Evolutionary conservation across 2,888 invertebrate genomes (phyloP).

Genomic region (Aphodius sticticus): DNA sequence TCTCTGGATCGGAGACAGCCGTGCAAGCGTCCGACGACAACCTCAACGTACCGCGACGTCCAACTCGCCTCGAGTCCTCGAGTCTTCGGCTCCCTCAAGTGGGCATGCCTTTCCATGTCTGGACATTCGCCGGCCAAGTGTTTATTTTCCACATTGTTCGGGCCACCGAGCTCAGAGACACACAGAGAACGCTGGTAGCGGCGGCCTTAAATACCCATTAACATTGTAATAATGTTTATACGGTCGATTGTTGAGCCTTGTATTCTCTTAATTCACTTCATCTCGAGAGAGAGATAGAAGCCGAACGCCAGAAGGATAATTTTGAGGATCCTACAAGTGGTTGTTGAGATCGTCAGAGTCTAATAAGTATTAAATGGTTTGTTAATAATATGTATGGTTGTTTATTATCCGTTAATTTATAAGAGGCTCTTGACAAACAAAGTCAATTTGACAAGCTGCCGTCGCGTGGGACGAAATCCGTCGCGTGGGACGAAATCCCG

Average conservation of each 20-base stretch:
- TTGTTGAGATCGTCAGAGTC: neutral
- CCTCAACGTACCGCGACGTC: neutral
- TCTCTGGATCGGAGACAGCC: neutral
- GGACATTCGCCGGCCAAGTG: neutral
- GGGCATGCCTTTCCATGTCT: conserved; percentile 4
- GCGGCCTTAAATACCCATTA: neutral
- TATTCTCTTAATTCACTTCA: neutral
- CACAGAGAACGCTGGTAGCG: neutral
- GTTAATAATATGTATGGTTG: neutral
- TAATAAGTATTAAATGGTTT: too few species aligned
- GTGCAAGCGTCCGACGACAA: neutral
- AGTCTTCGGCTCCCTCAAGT: neutral
- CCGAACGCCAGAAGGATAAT: neutral
- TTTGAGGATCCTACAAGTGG: neutral
- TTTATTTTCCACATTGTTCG: conserved; percentile 4
- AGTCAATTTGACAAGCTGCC: too few species aligned
- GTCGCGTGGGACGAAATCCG: too few species aligned
- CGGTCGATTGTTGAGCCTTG: neutral
- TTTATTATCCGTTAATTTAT: too few species aligned
- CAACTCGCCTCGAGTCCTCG: too few species aligned
- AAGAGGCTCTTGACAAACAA: too few species aligned
- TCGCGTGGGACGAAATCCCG: too few species aligned
- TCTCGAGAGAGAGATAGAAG: neutral
- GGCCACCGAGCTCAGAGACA: neutral
- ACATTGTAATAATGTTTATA: neutral